Base-by-base conservation (phyloP, 2,888 invertebrate genomes). In the Cephus pygmeus region DNA sequence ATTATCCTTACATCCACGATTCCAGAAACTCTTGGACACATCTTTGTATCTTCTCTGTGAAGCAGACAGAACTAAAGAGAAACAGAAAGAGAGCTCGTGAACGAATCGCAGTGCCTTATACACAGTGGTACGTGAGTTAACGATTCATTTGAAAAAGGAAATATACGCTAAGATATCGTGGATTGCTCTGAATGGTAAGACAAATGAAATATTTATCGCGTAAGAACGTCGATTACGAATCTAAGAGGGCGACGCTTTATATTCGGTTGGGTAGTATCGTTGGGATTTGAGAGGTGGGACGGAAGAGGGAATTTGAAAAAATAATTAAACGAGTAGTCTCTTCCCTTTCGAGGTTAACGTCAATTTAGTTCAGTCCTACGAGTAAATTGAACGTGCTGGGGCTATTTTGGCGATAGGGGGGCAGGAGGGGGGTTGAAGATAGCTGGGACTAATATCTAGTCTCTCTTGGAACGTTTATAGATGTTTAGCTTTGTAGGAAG, bases 401-500 rank as follows among this genome's bases (percentile, higher is more conserved):
- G 56, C 56, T 56, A 56, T 56, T 56, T 56, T 9, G 56, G 23
- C 6, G 23, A 15, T 23, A 23, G 40, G 40, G 12, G 35, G 11
- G 35, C 3, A 3, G 11, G 0, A 0, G 12, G 23, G 23, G 56
- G 56, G 23, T 9, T 23, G 23, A 56, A 56, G 56, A 56, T 56
- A 56, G 56, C 56, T 9, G 56, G 23, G 56, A 9, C 56, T 56
- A 56, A 74, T 69, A 76, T 34, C 31, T 35, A 74, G 34, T n/a
- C 31, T 35, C 36, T 36, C 30, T 34, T 12, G 75, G 69, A 73
- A 31, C 56, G 35, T 79, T 81, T 81, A 81, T 81, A 81, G 75
- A 77, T 75, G 81, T 81, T 75, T 73, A 78, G 78, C 78, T 79
- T 81, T 79, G 73, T 34, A 33, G 75, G 68, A 73, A 75, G 73